These are phyloP conservation scores for Apantesis nais DNA, from an alignment of 2,888 invertebrate genomes.

Conservation along the genomic window DNA sequence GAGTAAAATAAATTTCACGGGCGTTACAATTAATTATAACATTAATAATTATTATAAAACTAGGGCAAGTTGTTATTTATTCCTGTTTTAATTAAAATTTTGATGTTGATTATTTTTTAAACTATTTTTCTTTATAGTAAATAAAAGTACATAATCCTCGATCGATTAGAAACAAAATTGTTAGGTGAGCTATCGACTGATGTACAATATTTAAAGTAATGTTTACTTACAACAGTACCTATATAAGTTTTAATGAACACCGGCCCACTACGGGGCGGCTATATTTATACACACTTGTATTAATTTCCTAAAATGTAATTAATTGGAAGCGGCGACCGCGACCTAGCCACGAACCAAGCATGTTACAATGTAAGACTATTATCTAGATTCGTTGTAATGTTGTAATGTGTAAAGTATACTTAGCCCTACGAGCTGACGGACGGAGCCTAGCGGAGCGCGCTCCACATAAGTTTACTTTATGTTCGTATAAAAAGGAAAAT, in stretches of 20 bases:
- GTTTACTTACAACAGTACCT: constrained; percentile 79
- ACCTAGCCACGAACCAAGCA: constrained; percentile 77
- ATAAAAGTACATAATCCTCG: constrained; percentile 83
- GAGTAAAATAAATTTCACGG: constrained; percentile 83
- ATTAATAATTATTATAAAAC: constrained; percentile 81
- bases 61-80: constrained; percentile 88
- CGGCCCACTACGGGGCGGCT: constrained; percentile 66
- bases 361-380: constrained; percentile 84
- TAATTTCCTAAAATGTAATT: constrained; percentile 83
- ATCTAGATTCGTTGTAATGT: constrained; percentile 82
- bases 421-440: constrained; percentile 68
- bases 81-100: constrained; percentile 81
- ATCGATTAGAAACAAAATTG: constrained; percentile 83
- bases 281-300: constrained; percentile 80
- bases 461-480: constrained; percentile 68
- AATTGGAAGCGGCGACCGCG: constrained; percentile 78
- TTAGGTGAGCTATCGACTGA: constrained; percentile 84
- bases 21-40: constrained; percentile 85
- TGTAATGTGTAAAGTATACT: constrained; percentile 75
- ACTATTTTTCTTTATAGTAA: constrained; percentile 75
- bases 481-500: constrained; percentile 84
- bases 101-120: constrained; percentile 85
- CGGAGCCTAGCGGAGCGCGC: constrained; percentile 51
- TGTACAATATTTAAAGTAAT: constrained; percentile 83
- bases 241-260: constrained; percentile 80